Conservation (phyloP, 2,113 vertebrate genomes). For the Cinclus cinclus region DNA sequence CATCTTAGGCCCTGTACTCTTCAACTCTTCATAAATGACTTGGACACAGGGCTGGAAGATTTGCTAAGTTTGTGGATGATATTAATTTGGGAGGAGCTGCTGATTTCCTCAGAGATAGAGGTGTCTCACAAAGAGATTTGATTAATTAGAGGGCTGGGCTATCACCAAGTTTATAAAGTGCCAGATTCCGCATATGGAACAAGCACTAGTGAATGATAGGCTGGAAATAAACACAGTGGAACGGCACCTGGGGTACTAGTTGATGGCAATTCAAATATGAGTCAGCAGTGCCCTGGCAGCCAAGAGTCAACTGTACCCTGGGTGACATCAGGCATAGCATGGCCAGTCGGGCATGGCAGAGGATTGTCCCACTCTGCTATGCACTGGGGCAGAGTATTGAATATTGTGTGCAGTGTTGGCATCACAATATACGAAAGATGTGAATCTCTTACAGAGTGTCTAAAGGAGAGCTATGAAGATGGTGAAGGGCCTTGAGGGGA, state of each 20-base stretch:
- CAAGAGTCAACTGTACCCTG: background rate
- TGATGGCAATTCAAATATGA: background rate
- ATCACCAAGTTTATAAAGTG: background rate
- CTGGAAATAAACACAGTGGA: background rate
- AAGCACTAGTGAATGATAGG: background rate
- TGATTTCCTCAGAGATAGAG: background rate
- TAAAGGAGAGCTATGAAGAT: background rate
- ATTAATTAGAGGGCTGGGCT: background rate
- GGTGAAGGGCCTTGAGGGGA: background rate
- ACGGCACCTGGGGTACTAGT: background rate
- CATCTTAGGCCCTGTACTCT: background rate
- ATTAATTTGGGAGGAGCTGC: background rate
- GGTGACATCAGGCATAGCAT: background rate
- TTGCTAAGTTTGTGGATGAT: background rate
- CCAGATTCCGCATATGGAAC: background rate
- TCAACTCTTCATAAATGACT: background rate
- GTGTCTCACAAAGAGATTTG: background rate
- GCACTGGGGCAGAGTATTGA: background rate
- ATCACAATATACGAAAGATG: background rate
- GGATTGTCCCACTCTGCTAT: background rate
- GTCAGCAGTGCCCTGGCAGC: background rate
- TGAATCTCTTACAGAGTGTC: background rate
- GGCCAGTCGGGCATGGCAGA: rapidly evolving
- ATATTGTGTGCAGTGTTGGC: background rate
- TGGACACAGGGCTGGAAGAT: background rate